Evolutionary conservation across 1,140 invertebrate species (phyloP).

Genomic region (Aradophagus sp.): DNA sequence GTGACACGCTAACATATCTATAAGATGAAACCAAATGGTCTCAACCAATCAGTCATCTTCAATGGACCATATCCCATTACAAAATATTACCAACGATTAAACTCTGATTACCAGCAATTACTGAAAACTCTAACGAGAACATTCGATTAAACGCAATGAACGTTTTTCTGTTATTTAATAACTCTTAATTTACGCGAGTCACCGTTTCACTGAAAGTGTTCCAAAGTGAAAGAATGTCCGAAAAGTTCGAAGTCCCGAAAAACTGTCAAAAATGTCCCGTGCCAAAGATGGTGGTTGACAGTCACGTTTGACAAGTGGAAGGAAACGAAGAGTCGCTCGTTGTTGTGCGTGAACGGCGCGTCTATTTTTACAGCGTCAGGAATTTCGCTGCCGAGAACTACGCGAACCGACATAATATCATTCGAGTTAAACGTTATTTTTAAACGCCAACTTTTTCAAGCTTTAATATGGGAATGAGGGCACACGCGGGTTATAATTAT

Average conservation of each 20-base stretch:
- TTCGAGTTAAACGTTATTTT: slow-evolving; percentile 60
- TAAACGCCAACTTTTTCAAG: slow-evolving; percentile 56
- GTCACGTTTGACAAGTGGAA: slow-evolving; percentile 43
- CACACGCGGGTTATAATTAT: slow-evolving; percentile 54
- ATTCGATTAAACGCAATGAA: too few relatives aligned
- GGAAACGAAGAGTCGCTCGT: slow-evolving; percentile 17
- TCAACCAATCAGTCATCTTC: slow-evolving; percentile 19
- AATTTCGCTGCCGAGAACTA: slow-evolving; percentile 58
- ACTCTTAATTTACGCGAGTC: too few relatives aligned
- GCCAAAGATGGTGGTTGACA: slow-evolving; percentile 42
- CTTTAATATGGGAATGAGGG: slow-evolving; percentile 56
- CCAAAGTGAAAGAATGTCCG: not conserved
- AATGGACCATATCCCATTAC: slow-evolving; percentile 7
- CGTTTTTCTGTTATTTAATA: too few relatives aligned
- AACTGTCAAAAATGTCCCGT: not conserved
- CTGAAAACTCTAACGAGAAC: too few relatives aligned
- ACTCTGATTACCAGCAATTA: slow-evolving; percentile 21
- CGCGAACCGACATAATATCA: slow-evolving; percentile 59
- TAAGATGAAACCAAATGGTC: slow-evolving; percentile 15
- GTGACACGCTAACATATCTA: too few relatives aligned
- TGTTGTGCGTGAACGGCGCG: slow-evolving; percentile 39
- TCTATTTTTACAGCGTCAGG: slow-evolving; percentile 57
- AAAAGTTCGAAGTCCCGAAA: not conserved
- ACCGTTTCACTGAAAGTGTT: not conserved
- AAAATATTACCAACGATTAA: slow-evolving; percentile 7